Conservation (phyloP, 2,888 invertebrate species). For the Cryptocephalus moraei region DNA sequence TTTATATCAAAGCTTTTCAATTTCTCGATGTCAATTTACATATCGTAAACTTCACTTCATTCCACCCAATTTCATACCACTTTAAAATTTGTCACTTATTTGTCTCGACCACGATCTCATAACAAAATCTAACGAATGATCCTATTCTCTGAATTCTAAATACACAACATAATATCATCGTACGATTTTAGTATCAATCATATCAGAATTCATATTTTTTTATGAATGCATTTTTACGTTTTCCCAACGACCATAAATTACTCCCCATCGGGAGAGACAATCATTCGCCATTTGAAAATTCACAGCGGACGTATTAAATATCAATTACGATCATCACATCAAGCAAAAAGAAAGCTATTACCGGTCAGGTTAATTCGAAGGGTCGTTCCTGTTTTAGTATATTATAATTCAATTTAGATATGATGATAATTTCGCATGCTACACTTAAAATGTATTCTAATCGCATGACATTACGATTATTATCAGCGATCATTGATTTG, state of each 20-base stretch:
- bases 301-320: background rate
- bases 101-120: no score
- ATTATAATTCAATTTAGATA: conserved; percentile 1
- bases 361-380: background rate
- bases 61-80: conserved; percentile 21
- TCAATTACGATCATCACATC: background rate
- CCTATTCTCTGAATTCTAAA: no score
- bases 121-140: no score
- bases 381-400: background rate
- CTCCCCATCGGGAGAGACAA: no score
- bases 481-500: no score
- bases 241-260: no score
- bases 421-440: conserved; percentile 1
- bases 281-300: background rate
- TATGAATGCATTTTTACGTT: no score
- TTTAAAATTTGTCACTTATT: no score
- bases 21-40: conserved; percentile 33
- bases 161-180: no score
- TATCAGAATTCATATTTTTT: no score
- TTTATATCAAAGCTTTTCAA: conserved; percentile 38
- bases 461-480: background rate
- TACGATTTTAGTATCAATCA: no score
- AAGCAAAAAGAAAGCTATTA: background rate
- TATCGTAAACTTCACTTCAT: conserved; percentile 28
- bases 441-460: background rate